Conservation (phyloP, 2,797 vertebrate genomes). For the Hippocampus kuda region DNA sequence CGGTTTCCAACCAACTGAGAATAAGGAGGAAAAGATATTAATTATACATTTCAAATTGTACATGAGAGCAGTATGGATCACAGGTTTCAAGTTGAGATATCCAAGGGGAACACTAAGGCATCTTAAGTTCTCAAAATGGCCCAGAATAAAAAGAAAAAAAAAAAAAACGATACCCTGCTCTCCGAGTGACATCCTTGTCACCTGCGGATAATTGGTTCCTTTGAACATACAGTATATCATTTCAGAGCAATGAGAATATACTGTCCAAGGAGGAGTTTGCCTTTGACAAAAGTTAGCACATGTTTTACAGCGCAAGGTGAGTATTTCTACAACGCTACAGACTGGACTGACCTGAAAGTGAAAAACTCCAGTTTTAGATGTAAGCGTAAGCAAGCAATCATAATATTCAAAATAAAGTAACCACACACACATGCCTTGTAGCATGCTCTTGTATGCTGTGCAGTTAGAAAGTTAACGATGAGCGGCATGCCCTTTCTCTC, state of each 20-base stretch:
- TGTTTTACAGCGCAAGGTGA: no score
- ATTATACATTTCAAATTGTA: conserved; percentile 13
- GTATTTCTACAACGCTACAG: no score
- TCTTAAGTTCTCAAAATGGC: conserved; percentile 21
- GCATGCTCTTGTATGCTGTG: no score
- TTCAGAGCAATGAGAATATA: conserved; percentile 11
- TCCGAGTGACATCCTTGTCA: conserved; percentile 16
- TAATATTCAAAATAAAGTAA: background rate
- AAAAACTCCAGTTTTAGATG: background rate
- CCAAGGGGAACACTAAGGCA: conserved; percentile 29
- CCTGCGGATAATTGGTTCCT: conserved; percentile 29
- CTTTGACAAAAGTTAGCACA: background rate
- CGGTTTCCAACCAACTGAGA: conserved; percentile 5
- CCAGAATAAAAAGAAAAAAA: conserved; percentile 9
- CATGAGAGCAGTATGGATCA: background rate
- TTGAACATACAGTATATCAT: conserved; percentile 27
- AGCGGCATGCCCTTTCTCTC: background rate
- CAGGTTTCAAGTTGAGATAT: conserved; percentile 8
- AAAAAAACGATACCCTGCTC: conserved; percentile 10
- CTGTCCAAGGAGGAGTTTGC: background rate
- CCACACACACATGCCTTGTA: no score
- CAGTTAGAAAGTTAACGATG: background rate
- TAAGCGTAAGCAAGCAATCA: background rate
- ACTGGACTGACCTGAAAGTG: background rate
- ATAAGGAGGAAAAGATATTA: conserved; percentile 9